Percentiles rank a stretch among this genome's conserved stretches.
These are phyloP conservation scores for Listronotus bonariensis DNA, from an alignment of 1,140 invertebrate genomes.

Conservation along the genomic window DNA sequence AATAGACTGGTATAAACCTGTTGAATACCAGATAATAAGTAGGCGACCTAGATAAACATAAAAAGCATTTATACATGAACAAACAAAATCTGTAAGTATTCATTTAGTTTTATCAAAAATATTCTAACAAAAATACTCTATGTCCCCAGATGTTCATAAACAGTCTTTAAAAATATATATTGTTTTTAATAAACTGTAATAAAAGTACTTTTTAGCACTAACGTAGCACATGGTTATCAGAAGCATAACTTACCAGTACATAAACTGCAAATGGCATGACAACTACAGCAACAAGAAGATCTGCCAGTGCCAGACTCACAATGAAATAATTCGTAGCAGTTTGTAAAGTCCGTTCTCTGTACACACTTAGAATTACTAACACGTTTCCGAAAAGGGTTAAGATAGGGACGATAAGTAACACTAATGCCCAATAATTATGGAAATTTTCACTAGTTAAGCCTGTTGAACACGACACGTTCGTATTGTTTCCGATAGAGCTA, in stretches of 20 bases:
- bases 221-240: too few relatives aligned
- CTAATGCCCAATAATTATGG: constrained; percentile 53
- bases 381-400: constrained; percentile 96
- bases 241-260: constrained; percentile 51
- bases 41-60: too few relatives aligned
- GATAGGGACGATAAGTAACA: constrained; percentile 88
- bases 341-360: constrained; percentile 85
- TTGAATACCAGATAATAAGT: too few relatives aligned
- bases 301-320: constrained; percentile 95
- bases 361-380: constrained; percentile 93
- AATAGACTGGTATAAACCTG: too few relatives aligned
- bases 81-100: too few relatives aligned
- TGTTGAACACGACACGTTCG: constrained; percentile 40
- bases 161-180: too few relatives aligned
- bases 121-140: too few relatives aligned
- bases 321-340: constrained; percentile 99
- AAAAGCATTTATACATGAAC: too few relatives aligned
- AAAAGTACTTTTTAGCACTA: too few relatives aligned
- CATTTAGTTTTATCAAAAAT: too few relatives aligned
- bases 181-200: too few relatives aligned
- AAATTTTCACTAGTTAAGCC: constrained; percentile 10
- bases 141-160: too few relatives aligned
- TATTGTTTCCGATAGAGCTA: constrained; percentile 42
- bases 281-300: constrained; percentile 92
- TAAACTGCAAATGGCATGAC: constrained; percentile 99